Conservation (phyloP, 2,888 invertebrate species). For the Ectropis crepuscularia region DNA sequence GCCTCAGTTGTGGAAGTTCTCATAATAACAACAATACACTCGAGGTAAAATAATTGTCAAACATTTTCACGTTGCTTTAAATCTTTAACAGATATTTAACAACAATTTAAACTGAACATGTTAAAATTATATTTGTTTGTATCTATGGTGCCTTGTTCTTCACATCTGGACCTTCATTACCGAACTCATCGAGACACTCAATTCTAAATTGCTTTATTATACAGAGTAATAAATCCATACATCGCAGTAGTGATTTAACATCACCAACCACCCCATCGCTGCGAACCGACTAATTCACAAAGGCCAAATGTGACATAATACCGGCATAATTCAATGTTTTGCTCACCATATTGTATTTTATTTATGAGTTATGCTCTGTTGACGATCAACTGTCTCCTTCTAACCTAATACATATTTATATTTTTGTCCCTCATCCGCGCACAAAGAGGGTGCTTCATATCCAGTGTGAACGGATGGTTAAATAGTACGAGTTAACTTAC, state of each 20-base stretch:
- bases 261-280: conserved; percentile 71
- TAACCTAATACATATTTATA: conserved; percentile 42
- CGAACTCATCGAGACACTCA: conserved; percentile 28
- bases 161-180: conserved; percentile 19
- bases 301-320: conserved; percentile 85
- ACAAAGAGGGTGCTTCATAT: conserved; percentile 72
- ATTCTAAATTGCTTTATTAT: conserved; percentile 44
- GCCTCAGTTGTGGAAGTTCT: no score
- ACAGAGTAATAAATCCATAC: conserved; percentile 63
- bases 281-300: conserved; percentile 80
- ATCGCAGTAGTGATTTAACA: conserved; percentile 63
- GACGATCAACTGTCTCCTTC: conserved; percentile 63
- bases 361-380: conserved; percentile 83
- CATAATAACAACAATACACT: no score
- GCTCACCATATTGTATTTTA: conserved; percentile 86
- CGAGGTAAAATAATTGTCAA: no score
- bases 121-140: no score
- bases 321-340: conserved; percentile 85
- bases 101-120: no score
- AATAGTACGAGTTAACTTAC: conserved; percentile 83
- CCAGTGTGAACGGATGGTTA: conserved; percentile 82
- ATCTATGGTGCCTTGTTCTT: neutral
- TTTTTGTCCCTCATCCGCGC: conserved; percentile 58
- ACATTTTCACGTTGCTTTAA: no score
- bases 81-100: no score